phyloP scores from a whole-genome alignment of 2,113 vertebrate species.

The Toxotes jaculatrix region DNA sequence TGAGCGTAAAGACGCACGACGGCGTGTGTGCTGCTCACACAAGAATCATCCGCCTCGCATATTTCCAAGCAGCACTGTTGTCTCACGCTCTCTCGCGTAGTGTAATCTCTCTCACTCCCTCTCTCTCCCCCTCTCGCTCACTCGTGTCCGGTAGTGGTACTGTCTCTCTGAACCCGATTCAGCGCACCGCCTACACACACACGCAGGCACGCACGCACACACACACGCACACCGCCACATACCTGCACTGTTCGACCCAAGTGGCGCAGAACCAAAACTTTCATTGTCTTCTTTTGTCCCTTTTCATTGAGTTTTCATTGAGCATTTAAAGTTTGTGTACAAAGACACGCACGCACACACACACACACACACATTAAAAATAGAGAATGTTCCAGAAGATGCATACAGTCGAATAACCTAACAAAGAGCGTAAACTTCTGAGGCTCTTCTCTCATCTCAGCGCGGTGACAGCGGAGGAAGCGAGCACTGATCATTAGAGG shows the following conservation, averaged over 20 bases:
- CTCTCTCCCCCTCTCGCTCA: slow-evolving; percentile 27
- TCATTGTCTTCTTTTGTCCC: slow-evolving; percentile 33
- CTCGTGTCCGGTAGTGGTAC: slow-evolving; percentile 25
- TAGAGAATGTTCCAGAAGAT: not conserved
- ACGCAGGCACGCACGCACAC: not conserved
- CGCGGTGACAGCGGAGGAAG: slow-evolving; percentile 26
- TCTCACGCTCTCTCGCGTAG: slow-evolving; percentile 31
- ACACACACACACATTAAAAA: not conserved
- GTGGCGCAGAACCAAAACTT: slow-evolving; percentile 54
- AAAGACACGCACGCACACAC: not conserved
- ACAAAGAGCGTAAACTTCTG: slow-evolving; percentile 7
- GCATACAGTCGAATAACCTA: not conserved
- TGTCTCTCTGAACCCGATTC: slow-evolving; percentile 74
- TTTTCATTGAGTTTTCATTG: slow-evolving; percentile 7
- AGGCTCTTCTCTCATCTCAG: not conserved
- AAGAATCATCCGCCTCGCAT: slow-evolving; percentile 43
- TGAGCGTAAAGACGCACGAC: slow-evolving; percentile 73
- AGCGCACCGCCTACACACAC: slow-evolving; percentile 80
- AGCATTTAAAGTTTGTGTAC: not conserved
- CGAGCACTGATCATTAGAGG: slow-evolving; percentile 25
- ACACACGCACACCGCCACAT: slow-evolving; percentile 9
- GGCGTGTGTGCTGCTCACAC: slow-evolving; percentile 44
- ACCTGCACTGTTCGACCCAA: slow-evolving; percentile 47
- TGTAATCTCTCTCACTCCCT: slow-evolving; percentile 17
- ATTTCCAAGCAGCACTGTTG: slow-evolving; percentile 17